These are phyloP conservation scores for Timema podura DNA, from an alignment of 2,888 invertebrate genomes.

Conservation along the genomic window DNA sequence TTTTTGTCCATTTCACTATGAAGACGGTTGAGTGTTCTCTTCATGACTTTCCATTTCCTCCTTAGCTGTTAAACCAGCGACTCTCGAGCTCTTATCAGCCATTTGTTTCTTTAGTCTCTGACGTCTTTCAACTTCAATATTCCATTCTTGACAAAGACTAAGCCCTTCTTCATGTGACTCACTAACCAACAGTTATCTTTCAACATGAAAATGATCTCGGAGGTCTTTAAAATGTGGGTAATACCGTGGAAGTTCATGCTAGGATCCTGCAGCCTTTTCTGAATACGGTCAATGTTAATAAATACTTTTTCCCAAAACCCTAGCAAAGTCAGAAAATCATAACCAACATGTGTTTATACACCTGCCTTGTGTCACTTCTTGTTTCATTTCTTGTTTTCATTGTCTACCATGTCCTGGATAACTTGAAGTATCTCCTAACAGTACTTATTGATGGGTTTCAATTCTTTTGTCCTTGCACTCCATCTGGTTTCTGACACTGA, in stretches of 20 bases:
- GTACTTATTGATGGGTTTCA: not conserved
- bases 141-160: not conserved
- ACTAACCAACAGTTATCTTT: not conserved
- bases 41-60: not conserved
- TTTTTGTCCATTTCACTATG: not conserved
- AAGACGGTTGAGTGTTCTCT: not conserved
- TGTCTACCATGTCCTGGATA: not conserved
- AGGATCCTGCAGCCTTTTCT: not conserved
- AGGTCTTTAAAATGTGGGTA: not conserved
- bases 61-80: not conserved
- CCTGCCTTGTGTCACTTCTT: slow-evolving; percentile 2
- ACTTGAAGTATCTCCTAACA: not conserved
- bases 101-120: not conserved
- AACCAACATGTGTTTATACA: not conserved
- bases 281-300: not conserved
- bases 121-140: not conserved
- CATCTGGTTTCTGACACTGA: not conserved
- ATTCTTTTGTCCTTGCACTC: not conserved
- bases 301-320: not conserved
- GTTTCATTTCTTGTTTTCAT: not conserved
- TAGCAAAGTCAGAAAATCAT: not conserved
- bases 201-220: too few relatives aligned
- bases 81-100: not conserved
- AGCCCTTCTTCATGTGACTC: not conserved
- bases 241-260: not conserved